A percentile compares a stretch with the other conserved stretches of the same genome.
phyloP scores from a whole-genome alignment of 2,888 invertebrate genomes.

The Rhynchonema sp. region DNA sequence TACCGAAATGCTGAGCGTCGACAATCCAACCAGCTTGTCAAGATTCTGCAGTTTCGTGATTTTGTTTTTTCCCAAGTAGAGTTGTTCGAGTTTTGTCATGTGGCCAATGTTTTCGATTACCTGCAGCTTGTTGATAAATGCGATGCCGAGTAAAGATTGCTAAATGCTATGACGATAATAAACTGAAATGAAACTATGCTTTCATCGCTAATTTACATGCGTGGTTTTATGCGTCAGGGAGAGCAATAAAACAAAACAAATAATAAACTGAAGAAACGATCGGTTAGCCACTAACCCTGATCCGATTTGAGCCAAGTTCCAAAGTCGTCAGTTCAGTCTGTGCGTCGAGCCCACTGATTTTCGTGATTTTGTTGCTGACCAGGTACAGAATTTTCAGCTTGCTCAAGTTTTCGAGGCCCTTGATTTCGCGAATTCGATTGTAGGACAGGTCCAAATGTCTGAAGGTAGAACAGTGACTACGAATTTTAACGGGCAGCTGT shows the following conservation, averaged over 20 bases:
- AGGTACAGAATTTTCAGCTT: constrained; percentile 31
- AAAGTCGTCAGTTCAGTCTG: constrained; percentile 57
- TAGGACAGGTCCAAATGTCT: constrained; percentile 82
- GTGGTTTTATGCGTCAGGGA: too few species aligned
- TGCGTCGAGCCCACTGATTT: constrained; percentile 33
- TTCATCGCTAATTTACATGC: too few species aligned
- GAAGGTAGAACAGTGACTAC: constrained; percentile 23
- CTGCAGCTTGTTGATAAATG: too few species aligned
- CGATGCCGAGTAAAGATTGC: too few species aligned
- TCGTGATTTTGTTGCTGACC: constrained; percentile 36
- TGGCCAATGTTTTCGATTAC: constrained; percentile 66
- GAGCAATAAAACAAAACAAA: too few species aligned
- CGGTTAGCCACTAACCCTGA: constrained; percentile 49
- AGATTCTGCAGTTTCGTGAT: constrained; percentile 70
- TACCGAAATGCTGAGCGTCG: constrained; percentile 62
- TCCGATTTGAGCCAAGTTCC: constrained; percentile 80
- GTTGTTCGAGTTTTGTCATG: constrained; percentile 51
- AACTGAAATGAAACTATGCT: too few species aligned
- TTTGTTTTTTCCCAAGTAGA: constrained; percentile 91
- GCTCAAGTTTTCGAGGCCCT: constrained; percentile 28
- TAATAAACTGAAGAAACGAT: too few species aligned
- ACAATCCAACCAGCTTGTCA: constrained; percentile 48
- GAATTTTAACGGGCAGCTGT: too few species aligned
- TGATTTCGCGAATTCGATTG: constrained; percentile 46
- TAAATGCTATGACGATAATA: too few species aligned